phyloP scores from a whole-genome alignment of 64 coral and sea anemone species.

The Hydrozoanthus tunicans region DNA sequence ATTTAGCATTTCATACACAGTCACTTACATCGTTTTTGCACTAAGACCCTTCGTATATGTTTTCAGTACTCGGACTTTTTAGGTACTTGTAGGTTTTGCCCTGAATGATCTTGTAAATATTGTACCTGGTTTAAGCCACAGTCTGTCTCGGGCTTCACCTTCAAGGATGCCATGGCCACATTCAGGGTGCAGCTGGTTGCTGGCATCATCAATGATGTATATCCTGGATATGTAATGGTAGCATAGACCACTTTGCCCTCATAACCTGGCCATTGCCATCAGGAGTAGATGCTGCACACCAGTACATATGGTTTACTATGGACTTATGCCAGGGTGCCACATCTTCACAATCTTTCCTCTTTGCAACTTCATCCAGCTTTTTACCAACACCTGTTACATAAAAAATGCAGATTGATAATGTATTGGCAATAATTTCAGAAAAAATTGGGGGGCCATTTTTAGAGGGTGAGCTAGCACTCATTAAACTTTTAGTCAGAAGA shows the following conservation, averaged over 20 bases:
- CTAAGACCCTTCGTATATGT: too few relatives aligned
- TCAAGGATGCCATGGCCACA: too few relatives aligned
- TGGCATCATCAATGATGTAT: background rate
- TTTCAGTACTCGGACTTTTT: too few relatives aligned
- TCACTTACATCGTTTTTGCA: too few relatives aligned
- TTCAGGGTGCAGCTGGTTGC: too few relatives aligned
- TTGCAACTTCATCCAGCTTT: constrained; percentile 3
- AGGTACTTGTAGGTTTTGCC: too few relatives aligned
- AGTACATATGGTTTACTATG: constrained; percentile 18
- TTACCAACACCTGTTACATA: background rate
- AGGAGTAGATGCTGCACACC: constrained; percentile 8
- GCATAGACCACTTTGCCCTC: constrained; percentile 3
- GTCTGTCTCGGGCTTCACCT: too few relatives aligned
- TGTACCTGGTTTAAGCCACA: too few relatives aligned
- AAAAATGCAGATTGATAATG: background rate
- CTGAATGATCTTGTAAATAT: too few relatives aligned
- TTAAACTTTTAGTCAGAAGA: too few relatives aligned
- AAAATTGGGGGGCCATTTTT: background rate
- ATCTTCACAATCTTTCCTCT: constrained; percentile 10
- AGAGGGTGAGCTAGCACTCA: too few relatives aligned
- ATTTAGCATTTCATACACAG: too few relatives aligned
- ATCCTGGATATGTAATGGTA: background rate
- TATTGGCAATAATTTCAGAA: background rate
- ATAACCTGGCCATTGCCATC: constrained; percentile 8
- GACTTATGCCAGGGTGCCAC: background rate